Evolutionary conservation across 2,888 invertebrate species (phyloP), one percentile per base, ranked within the genome.

Genomic region (Tyria jacobaeae): DNA sequence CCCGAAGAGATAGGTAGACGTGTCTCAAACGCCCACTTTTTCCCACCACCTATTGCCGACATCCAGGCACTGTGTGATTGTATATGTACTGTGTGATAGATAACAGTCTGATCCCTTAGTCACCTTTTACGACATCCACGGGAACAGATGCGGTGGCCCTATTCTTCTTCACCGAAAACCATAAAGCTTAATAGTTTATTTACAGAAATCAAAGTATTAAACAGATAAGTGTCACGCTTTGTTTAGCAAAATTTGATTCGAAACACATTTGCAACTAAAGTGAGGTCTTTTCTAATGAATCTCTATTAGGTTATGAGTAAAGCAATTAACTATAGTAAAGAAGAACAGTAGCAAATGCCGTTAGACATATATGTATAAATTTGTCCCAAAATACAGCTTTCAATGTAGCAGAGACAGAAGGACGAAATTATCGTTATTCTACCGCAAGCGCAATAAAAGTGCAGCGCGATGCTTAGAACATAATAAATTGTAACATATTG

Each of bases 401-500:
- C 4, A 49, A 49, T 49, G 27, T 68, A 66, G 71, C 67, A 74
- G 67, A 57, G 49, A 60, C 58, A 66, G 61, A 71, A 75, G 70
- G 68, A 70, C 73, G 52, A 37, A 44, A 4, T 53, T 31, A 35
- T 50, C 66, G 60, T 77, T 72, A 67, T 35, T 73, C 68, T 66
- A 7, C 34, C 35, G 27, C 34, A 54, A 39, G n/a, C 73, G 69
- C 75, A 76, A 69, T 73, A 78, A 76, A 75, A 78, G 64, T 77
- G 77, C 72, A 76, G 55, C 60, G 57, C 55, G 68, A 68, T 67
- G 68, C 59, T 75, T 71, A 71, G 65, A 70, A 60, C 63, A 55
- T 72, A 73, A 75, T 77, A 75, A 75, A 70, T 70, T 66, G 65
- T 70, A 73, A 68, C 73, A 75, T 75, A 75, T 70, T 75, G 66